Conservation (phyloP, 2,113 vertebrate species). For the Cariama cristata region DNA sequence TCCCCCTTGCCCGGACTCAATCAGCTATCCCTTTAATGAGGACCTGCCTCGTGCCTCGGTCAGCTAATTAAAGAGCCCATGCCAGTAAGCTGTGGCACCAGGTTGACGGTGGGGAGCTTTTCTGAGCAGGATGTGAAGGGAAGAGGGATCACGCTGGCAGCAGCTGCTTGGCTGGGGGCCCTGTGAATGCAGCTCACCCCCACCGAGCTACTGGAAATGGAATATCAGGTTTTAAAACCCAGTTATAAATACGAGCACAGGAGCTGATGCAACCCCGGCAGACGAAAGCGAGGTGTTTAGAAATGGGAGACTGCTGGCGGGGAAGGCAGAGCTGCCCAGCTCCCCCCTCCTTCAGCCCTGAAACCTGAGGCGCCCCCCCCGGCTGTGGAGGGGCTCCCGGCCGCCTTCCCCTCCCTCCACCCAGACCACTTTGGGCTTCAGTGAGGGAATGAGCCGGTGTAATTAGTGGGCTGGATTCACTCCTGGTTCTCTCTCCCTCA, state of each 20-base stretch:
- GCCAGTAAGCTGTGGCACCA: constrained; percentile 68
- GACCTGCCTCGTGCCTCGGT: neutral
- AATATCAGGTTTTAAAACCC: constrained; percentile 66
- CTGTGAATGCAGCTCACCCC: constrained; percentile 42
- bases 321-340: neutral
- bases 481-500: neutral
- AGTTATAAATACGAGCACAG: constrained; percentile 45
- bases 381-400: neutral
- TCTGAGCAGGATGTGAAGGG: constrained; percentile 70
- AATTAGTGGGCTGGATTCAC: neutral
- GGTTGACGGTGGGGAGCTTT: constrained; percentile 67
- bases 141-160: constrained; percentile 69
- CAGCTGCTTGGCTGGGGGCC: constrained; percentile 76
- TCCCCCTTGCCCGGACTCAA: neutral
- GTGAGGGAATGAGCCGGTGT: rapidly evolving
- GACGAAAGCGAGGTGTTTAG: constrained; percentile 22
- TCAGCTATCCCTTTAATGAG: constrained; percentile 47
- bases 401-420: neutral
- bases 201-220: constrained; percentile 70
- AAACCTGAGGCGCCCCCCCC: neutral
- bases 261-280: constrained; percentile 70
- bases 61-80: constrained; percentile 67
- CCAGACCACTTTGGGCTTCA: rapidly evolving
- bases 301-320: neutral
- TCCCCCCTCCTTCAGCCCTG: neutral